These are phyloP conservation scores for Scortum barcoo DNA, from an alignment of 2,113 vertebrate genomes.

Conservation along the genomic window DNA sequence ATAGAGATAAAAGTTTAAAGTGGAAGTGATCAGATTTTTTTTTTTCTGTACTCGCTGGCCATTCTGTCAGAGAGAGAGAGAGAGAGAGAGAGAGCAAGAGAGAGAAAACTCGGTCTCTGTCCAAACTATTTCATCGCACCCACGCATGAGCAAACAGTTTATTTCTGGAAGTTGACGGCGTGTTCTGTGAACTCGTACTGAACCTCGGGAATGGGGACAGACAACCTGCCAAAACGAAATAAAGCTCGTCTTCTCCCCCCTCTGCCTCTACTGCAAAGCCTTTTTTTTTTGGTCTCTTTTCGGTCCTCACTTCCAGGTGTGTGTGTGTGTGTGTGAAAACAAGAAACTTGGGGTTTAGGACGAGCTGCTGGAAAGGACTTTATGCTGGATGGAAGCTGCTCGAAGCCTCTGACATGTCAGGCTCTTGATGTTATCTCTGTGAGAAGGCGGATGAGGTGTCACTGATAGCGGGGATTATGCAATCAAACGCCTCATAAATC, in stretches of 20 bases:
- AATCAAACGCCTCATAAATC: conserved; percentile 48
- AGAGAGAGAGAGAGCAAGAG: not conserved
- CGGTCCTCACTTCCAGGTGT: conserved; percentile 8
- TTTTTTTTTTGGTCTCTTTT: conserved; percentile 24
- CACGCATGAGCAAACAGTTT: conserved; percentile 85
- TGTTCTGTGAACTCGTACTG: conserved; percentile 79
- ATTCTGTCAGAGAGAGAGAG: conserved; percentile 49
- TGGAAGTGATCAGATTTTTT: conserved; percentile 12
- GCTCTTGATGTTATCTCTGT: conserved; percentile 20
- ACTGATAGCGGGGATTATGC: conserved; percentile 43
- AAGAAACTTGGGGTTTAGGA: not conserved
- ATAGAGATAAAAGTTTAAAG: conserved; percentile 15
- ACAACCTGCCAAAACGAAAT: conserved; percentile 71
- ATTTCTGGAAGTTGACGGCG: conserved; percentile 81
- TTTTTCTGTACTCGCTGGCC: conserved; percentile 29
- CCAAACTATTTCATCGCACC: conserved; percentile 80
- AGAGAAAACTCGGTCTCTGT: conserved; percentile 72
- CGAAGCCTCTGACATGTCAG: conserved; percentile 30
- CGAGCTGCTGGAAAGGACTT: conserved; percentile 5
- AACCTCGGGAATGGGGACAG: conserved; percentile 80
- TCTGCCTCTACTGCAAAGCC: conserved; percentile 20
- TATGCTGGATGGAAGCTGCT: conserved; percentile 18
- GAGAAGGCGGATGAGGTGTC: conserved; percentile 24
- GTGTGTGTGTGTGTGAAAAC: conserved; percentile 15
- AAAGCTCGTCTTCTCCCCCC: conserved; percentile 49